Base-by-base conservation (phyloP, 2,888 invertebrate genomes). In the Cataglyphis livida region DNA sequence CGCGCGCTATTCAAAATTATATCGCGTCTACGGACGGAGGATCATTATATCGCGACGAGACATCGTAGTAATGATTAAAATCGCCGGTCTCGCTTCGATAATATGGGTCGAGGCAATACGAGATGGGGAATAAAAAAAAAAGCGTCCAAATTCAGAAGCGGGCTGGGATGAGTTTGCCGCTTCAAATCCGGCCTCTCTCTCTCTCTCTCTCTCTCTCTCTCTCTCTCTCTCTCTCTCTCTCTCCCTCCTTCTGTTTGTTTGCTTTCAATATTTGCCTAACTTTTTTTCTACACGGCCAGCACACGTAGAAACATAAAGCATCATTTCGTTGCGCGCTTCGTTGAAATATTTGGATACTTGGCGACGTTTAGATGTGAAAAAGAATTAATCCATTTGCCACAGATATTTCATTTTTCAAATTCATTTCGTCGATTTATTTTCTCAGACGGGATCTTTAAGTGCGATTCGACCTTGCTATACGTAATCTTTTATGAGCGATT, bases 271-370 rank as follows among this genome's bases (percentile, higher is more conserved):
- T 51, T 51, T 51, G 48, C 48, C n/a, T n/a, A 51, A 51, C n/a
- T 7, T 51, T 51, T 51, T n/a, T 51, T 7, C 48, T 51, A 6
- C 15, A 28, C 38, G 3, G 25, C 51, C 21, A 5, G 32, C 32
- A 15, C 7, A 59, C 32, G 32, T 15, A 41, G 25, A 51, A 78
- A 78, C 44, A 59, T 35, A 21, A 59, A 44, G 59, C 35, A 71
- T 59, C 68, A 70, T 79, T 51, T 51, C 48, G 44, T 51, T 59
- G 18, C 21, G 32, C 44, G 32, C 35, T 44, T 57, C n/a, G 59
- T 7, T 79, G 32, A 71, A 79, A 79, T 71, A 79, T 79, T 79
- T 70, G 44, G 35, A 35, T n/a, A 59, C 59, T 21, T 38, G 21
- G 21, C 28, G 57, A 32, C 10, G 21, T 57, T 44, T 32, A 57